Conservation (phyloP, 2,797 vertebrate species). For the Pipistrellus nathusii region DNA sequence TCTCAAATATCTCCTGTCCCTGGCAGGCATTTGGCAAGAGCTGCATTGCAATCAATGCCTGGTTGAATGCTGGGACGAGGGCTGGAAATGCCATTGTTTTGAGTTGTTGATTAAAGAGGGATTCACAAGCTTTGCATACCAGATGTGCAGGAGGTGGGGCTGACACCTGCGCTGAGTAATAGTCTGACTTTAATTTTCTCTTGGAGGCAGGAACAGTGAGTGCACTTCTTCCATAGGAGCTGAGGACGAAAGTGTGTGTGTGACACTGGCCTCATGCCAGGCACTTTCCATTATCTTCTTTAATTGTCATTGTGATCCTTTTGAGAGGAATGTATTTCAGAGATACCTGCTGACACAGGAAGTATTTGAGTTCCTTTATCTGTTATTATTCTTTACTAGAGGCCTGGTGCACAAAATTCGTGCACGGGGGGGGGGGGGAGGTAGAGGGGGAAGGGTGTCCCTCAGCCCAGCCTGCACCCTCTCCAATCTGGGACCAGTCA, state of each 20-base stretch:
- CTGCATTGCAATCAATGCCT: constrained; percentile 62
- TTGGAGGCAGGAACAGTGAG: background rate
- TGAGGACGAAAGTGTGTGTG: background rate
- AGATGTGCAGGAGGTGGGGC: constrained; percentile 69
- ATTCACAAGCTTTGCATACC: constrained; percentile 63
- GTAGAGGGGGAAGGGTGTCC: no score
- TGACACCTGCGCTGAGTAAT: background rate
- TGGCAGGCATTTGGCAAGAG: constrained; percentile 58
- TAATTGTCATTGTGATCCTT: constrained; percentile 27
- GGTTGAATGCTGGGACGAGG: constrained; percentile 71
- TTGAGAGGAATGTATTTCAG: background rate
- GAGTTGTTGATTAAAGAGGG: constrained; percentile 73
- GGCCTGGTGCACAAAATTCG: no score
- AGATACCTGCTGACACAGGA: background rate
- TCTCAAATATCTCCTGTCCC: constrained; percentile 37
- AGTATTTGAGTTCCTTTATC: background rate
- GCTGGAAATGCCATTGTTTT: constrained; percentile 68
- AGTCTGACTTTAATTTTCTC: constrained; percentile 23
- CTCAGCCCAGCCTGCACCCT: no score
- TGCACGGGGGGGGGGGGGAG: no score
- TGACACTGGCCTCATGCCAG: background rate
- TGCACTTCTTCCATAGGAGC: background rate
- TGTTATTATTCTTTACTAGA: background rate
- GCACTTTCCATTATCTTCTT: background rate
- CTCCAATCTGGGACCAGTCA: no score